Conservation (phyloP, 1,140 invertebrate genomes). For the Medauroidea extradentata region DNA sequence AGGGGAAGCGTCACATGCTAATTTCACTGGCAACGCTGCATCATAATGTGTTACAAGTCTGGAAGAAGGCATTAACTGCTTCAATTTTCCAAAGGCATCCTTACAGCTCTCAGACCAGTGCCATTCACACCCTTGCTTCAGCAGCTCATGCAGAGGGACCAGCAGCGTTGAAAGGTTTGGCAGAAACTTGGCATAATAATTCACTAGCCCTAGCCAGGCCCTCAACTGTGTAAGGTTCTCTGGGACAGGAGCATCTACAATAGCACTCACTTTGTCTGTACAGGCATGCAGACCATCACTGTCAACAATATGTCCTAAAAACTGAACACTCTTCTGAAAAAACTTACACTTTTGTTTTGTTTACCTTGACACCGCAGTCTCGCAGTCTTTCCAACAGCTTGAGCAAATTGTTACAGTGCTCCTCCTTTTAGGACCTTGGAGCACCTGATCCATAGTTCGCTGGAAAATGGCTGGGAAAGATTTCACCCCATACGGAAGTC, state of each 20-base stretch:
- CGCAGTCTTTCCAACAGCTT: neutral
- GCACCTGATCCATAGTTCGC: neutral
- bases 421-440: neutral
- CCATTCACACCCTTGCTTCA: slow-evolving; percentile 23
- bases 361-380: neutral
- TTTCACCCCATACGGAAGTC: neutral
- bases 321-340: neutral
- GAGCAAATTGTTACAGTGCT: neutral
- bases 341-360: neutral
- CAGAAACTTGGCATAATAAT: slow-evolving; percentile 37
- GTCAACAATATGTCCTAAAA: neutral
- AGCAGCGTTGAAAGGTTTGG: slow-evolving; percentile 29
- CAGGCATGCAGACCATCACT: neutral
- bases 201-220: slow-evolving; percentile 15
- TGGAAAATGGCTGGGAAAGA: neutral
- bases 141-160: slow-evolving; percentile 26
- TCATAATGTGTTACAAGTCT: slow-evolving; percentile 41
- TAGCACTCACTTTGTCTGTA: slow-evolving; percentile 20
- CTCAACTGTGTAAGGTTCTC: neutral
- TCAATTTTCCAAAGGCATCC: slow-evolving; percentile 31
- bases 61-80: slow-evolving; percentile 26
- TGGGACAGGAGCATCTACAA: slow-evolving; percentile 20
- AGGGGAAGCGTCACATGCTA: slow-evolving; percentile 42
- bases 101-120: slow-evolving; percentile 25
- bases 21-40: slow-evolving; percentile 45